Evolutionary conservation across 1,140 invertebrate genomes (phyloP), one percentile per base, ranked within the genome.

Genomic region (Trichonephila clavata): DNA sequence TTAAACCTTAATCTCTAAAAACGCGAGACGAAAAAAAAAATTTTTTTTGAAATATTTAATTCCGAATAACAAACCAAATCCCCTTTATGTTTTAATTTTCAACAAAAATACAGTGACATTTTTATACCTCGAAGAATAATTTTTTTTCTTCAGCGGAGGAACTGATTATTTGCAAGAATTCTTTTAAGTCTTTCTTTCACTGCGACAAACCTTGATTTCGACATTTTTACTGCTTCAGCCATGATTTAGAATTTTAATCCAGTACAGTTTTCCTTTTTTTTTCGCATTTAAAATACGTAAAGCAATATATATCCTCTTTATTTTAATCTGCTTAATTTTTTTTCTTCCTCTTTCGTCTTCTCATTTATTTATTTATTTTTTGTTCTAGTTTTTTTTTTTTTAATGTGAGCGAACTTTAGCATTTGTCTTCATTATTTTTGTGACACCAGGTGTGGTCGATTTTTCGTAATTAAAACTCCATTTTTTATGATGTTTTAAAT

Each of bases 171-270:
- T 84, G 57, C 16, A 71, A 89, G 60, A 89, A 39, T 27, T 89
- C 27, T 63, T 14, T 39, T 20, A 50, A 24, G 13, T 50, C n/a
- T 61, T 86, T 63, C 60, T 86, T 32, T 39, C 65, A 5, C 65
- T 86, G 16, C 6, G 80, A 32, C 57, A 81, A 84, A 50, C 68
- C 80, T 16, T 80, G 68, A 90, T 90, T 81, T 39, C 50, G 8
- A 60, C 57, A 59, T 90, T 90, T 90, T 61, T 81, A 80, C 71
- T 39, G n/a, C 32, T 32, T 6, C 18, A n/a, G 7, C 27, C 50
- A 13, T 80, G 88, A 90, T 90, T 77, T 80, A 80, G 71, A 20
- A 90, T 32, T 77, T 90, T 80, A 81, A 90, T 90, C 68, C 50
- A 21, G n/a, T 57, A 57, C n/a, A 8, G 20, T n/a, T 71, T 77